phyloP scores from a whole-genome alignment of 2,888 invertebrate genomes.

The Cloeon dipterum region DNA sequence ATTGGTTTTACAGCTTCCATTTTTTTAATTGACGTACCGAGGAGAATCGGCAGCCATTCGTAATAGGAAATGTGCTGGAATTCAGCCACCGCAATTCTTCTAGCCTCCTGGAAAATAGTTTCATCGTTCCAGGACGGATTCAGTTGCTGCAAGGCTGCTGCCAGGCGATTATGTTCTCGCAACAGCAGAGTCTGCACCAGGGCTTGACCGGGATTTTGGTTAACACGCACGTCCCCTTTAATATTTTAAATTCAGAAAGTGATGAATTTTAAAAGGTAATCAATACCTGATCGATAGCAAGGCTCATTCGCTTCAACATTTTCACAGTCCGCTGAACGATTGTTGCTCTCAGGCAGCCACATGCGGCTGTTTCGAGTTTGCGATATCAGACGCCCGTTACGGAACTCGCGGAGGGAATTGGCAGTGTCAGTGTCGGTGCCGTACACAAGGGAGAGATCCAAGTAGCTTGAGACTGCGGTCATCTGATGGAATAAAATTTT shows the following conservation, averaged over 20 bases:
- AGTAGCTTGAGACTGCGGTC: constrained; percentile 39
- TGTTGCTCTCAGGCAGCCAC: constrained; percentile 44
- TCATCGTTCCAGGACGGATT: constrained; percentile 61
- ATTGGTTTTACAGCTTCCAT: no score
- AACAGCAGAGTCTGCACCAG: constrained; percentile 48
- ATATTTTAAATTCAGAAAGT: background rate
- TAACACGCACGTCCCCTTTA: constrained; percentile 49
- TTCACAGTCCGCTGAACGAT: constrained; percentile 45
- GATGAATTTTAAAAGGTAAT: background rate
- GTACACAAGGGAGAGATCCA: constrained; percentile 62
- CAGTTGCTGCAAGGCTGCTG: constrained; percentile 28
- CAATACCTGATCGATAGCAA: constrained; percentile 50
- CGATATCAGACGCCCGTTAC: constrained; percentile 40
- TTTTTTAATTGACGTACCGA: constrained; percentile 40
- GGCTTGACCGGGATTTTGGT: constrained; percentile 53
- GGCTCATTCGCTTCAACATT: constrained; percentile 35
- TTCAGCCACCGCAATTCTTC: constrained; percentile 48
- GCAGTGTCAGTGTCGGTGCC: constrained; percentile 45
- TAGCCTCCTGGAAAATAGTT: constrained; percentile 43
- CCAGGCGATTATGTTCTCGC: constrained; percentile 61
- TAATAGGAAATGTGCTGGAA: constrained; percentile 58
- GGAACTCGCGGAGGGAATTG: constrained; percentile 35
- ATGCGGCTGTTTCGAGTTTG: constrained; percentile 37
- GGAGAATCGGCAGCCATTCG: constrained; percentile 53
- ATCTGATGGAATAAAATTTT: no score